A percentile compares a stretch with the other conserved stretches of the same genome.
Evolutionary conservation across 1,140 invertebrate genomes (phyloP).

Genomic region (Calliphora vicina): DNA sequence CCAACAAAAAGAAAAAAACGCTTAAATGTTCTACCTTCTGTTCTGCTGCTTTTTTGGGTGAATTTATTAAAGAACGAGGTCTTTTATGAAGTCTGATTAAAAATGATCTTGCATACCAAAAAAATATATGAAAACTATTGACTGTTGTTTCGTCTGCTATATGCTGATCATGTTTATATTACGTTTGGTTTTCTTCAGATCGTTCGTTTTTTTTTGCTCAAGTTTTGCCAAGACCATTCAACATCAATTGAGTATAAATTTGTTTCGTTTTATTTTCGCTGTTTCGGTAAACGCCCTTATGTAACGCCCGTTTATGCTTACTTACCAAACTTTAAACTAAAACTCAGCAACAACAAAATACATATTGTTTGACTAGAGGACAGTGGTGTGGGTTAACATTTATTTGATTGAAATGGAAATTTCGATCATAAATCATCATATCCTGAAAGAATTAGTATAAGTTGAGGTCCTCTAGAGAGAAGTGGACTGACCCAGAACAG

Average conservation of each 20-base stretch:
- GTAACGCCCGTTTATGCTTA: slow-evolving; percentile 46
- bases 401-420: no score
- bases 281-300: slow-evolving; percentile 44
- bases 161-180: slow-evolving; percentile 14
- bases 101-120: slow-evolving; percentile 12
- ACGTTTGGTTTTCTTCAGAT: no score
- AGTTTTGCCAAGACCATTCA: neutral
- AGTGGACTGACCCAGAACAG: no score
- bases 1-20: no score
- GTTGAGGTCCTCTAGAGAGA: no score
- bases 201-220: neutral
- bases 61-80: neutral
- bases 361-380: slow-evolving; percentile 18
- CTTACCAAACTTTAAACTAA: neutral
- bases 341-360: slow-evolving; percentile 7
- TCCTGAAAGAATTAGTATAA: no score
- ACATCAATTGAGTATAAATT: slow-evolving; percentile 31
- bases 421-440: no score
- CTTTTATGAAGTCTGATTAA: neutral
- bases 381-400: neutral
- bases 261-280: slow-evolving; percentile 38
- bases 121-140: neutral
- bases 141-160: slow-evolving; percentile 2
- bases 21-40: slow-evolving; percentile 4
- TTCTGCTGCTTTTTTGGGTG: slow-evolving; percentile 1